Percentiles rank a stretch among this genome's conserved stretches.
Conservation (phyloP, 2,888 invertebrate species). For the Chaetogeoica ovagalla region DNA sequence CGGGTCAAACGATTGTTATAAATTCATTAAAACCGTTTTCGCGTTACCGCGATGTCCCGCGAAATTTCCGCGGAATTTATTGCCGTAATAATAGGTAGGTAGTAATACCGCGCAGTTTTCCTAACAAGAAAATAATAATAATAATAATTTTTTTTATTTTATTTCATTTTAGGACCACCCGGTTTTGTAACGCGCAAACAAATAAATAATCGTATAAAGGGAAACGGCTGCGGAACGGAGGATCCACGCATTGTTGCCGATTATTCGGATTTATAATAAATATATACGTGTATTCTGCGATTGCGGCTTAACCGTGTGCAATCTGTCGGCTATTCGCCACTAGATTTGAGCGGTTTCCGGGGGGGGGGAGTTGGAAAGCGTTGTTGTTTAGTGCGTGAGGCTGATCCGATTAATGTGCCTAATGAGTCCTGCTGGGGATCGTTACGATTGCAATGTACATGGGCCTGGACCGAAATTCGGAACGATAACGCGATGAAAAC, state of each 20-base stretch:
- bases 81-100: no score
- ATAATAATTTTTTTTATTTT: constrained; percentile 11
- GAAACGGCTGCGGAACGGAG: no score
- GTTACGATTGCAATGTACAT: not conserved
- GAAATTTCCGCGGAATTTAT: no score
- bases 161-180: not conserved
- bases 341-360: not conserved
- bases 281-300: not conserved
- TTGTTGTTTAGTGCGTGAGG: not conserved
- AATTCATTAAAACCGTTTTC: constrained; percentile 2
- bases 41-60: not conserved
- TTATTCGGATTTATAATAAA: constrained; percentile 36
- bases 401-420: constrained; percentile 50
- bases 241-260: constrained; percentile 25
- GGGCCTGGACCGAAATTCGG: not conserved
- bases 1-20: no score
- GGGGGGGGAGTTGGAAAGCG: no score
- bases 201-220: not conserved
- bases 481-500: not conserved
- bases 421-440: constrained; percentile 42
- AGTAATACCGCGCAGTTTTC: no score
- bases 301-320: constrained; percentile 35
- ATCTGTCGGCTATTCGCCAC: constrained; percentile 41
- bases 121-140: no score
- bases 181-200: not conserved